Base-by-base conservation (phyloP, 2,113 vertebrate genomes). In the Perca schrenkii region DNA sequence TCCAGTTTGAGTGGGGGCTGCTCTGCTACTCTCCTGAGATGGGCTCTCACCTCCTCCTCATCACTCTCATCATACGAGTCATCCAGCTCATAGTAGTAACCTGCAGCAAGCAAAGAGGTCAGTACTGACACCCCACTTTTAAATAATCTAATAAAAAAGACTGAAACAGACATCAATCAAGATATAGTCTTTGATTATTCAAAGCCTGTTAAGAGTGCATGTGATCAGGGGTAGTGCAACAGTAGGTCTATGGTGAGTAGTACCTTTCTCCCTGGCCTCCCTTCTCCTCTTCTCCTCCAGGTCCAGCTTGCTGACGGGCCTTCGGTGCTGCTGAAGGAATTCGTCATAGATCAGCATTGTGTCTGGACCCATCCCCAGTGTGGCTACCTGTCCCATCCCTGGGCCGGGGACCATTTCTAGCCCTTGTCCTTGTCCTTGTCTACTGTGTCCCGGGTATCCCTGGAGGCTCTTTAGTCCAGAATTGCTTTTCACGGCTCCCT, bases 61-160 rank as follows among this genome's bases (percentile, higher is more conserved):
- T 99, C 98, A 0, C 98, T 99, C 93, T 99, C 98, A 0, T 99
- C 98, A 0, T 98, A 99, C 6, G 98, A 99, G 94, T 99, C 98
- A 0, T 99, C 98, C 88, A 99, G 95, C 93, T 99, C 98, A 0
- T 99, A 99, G 93, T 97, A 99, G 91, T 99, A 99, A 79, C 98
- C 98, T 99, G 90, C 11, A 87, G 28, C 62, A 81, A 54, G 74
- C 25, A 63, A 53, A 67, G 16, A 65, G 11, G 70, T 82, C 57
- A 79, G 16, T 31, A 71, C 21, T 70, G 57, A 57, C 46, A 77
- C 25, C 56, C 28, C 12, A 14, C 43, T 47, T 49, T 62, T n/a
- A n/a, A 66, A 71, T 65, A 46, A 16, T 54, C n/a, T 31, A 34
- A 76, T 63, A 74, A 52, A 69, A 4, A 49, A 69, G 43, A 15